A percentile compares a stretch with the other conserved stretches of the same genome.
Conservation (phyloP, 2,888 invertebrate genomes). For the Belgica antarctica region DNA sequence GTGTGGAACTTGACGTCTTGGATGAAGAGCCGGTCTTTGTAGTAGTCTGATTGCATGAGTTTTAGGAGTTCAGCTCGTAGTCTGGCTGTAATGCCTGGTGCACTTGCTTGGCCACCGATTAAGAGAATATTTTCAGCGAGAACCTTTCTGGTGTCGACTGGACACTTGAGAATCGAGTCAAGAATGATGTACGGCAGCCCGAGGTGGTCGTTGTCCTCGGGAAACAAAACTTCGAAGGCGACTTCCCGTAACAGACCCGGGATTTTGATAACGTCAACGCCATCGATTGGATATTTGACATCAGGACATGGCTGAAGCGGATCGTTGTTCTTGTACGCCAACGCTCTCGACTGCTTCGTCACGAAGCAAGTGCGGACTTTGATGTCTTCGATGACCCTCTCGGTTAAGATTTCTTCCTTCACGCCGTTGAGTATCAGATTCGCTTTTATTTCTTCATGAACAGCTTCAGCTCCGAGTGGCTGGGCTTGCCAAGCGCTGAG, state of each 20-base stretch:
- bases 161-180: constrained; percentile 76
- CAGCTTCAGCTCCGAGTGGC: constrained; percentile 71
- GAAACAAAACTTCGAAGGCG: constrained; percentile 81
- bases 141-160: constrained; percentile 74
- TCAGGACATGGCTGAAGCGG: constrained; percentile 60
- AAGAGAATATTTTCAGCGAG: constrained; percentile 82
- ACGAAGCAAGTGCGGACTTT: constrained; percentile 57
- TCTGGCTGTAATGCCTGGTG: constrained; percentile 79
- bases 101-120: constrained; percentile 81
- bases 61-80: constrained; percentile 72
- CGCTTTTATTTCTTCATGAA: constrained; percentile 63
- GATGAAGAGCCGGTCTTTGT: constrained; percentile 63
- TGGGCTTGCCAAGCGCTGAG: constrained; percentile 80
- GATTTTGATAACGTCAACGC: constrained; percentile 63
- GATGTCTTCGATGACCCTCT: constrained; percentile 70
- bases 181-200: constrained; percentile 82
- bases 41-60: constrained; percentile 63
- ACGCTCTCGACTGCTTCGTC: constrained; percentile 51
- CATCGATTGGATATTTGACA: constrained; percentile 67
- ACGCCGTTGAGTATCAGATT: constrained; percentile 57
- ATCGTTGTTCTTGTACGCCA: constrained; percentile 56
- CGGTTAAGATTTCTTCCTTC: constrained; percentile 54
- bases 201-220: constrained; percentile 76
- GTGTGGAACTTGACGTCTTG: constrained; percentile 75
- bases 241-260: constrained; percentile 73